These are phyloP conservation scores for Anthopleura xanthogrammica DNA, from an alignment of 92 coral and sea anemone genomes.

Conservation along the genomic window DNA sequence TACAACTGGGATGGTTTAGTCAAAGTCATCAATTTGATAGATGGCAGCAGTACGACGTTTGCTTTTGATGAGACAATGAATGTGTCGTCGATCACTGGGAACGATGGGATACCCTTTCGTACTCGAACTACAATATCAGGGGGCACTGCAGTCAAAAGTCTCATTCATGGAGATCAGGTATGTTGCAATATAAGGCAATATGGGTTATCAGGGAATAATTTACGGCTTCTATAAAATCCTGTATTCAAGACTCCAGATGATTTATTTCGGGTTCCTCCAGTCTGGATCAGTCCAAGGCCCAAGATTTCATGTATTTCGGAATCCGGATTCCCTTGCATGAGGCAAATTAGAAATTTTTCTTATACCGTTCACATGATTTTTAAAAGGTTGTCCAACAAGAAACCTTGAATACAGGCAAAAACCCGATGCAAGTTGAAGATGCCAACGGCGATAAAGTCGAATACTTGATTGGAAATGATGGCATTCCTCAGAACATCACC, in stretches of 20 bases:
- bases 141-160: slow-evolving; percentile 18
- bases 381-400: slow-evolving; percentile 50
- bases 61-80: slow-evolving; percentile 45
- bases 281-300: neutral
- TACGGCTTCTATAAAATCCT: no score
- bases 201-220: no score
- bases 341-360: neutral
- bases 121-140: slow-evolving; percentile 29
- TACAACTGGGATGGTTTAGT: slow-evolving; percentile 69
- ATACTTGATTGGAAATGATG: slow-evolving; percentile 38
- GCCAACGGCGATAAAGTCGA: slow-evolving; percentile 53
- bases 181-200: no score
- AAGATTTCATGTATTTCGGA: neutral
- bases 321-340: neutral
- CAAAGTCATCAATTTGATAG: slow-evolving; percentile 17
- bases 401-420: slow-evolving; percentile 28
- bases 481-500: slow-evolving; percentile 46
- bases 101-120: slow-evolving; percentile 41
- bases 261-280: neutral
- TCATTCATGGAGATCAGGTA: slow-evolving; percentile 60
- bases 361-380: neutral
- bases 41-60: slow-evolving; percentile 29
- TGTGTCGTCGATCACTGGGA: slow-evolving; percentile 23
- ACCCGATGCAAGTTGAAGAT: slow-evolving; percentile 45
- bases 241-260: neutral